phyloP scores from a whole-genome alignment of 2,797 vertebrate genomes.

The Momotus momota region DNA sequence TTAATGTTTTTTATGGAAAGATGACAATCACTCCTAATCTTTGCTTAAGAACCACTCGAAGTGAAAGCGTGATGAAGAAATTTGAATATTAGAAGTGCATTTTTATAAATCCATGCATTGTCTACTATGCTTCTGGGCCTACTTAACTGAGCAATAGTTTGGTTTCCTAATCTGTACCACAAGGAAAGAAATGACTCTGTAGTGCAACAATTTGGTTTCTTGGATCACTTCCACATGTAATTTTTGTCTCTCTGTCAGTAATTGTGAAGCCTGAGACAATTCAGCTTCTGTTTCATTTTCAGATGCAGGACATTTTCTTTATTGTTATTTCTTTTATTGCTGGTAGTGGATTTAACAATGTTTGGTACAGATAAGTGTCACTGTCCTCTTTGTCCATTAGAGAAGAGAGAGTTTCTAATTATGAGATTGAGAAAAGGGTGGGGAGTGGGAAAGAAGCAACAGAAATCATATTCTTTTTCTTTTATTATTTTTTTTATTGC shows the following conservation, averaged over 20 bases:
- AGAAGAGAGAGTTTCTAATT: background rate
- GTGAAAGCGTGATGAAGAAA: background rate
- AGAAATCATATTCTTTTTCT: fast-evolving
- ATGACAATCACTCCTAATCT: background rate
- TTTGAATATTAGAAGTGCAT: background rate
- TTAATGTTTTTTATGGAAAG: background rate
- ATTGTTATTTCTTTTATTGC: background rate
- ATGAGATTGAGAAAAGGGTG: background rate
- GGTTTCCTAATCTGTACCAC: background rate
- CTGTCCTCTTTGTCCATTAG: background rate
- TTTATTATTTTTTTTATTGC: no score
- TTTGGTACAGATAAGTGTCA: background rate
- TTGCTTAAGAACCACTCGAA: background rate
- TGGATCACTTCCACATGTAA: background rate
- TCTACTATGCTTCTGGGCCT: background rate
- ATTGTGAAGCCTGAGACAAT: background rate
- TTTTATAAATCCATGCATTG: background rate
- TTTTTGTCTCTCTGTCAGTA: background rate
- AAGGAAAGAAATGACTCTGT: background rate
- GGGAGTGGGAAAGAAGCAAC: background rate
- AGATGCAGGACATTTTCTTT: background rate
- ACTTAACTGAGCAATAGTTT: background rate
- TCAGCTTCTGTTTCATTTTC: background rate
- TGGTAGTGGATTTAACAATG: background rate
- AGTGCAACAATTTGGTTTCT: background rate